phyloP scores from a whole-genome alignment of 2,113 vertebrate genomes.

The Seriola rivoliana region DNA sequence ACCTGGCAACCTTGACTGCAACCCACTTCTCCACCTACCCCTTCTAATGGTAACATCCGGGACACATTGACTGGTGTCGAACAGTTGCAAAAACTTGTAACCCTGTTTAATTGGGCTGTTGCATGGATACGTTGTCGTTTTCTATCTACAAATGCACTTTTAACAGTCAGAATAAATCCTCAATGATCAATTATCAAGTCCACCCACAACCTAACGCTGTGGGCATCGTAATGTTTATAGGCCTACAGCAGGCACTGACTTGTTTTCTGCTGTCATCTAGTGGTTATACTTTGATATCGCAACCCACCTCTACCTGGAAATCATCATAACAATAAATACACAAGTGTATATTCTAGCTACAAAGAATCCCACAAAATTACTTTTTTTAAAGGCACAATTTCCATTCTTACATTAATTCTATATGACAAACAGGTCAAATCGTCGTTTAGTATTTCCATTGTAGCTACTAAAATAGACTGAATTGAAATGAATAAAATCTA shows the following conservation, averaged over 20 bases:
- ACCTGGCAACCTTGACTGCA: conserved; percentile 70
- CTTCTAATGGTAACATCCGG: conserved; percentile 63
- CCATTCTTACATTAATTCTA: background rate
- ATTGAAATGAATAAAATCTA: background rate
- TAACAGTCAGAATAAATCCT: background rate
- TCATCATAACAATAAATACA: background rate
- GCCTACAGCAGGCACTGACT: background rate
- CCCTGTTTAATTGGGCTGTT: background rate
- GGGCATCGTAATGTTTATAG: background rate
- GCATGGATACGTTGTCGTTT: background rate
- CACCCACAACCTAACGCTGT: background rate
- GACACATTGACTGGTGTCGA: conserved; percentile 32
- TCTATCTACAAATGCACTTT: background rate
- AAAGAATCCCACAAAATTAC: background rate
- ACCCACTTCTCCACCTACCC: conserved; percentile 36
- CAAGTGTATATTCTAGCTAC: background rate
- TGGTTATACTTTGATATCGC: conserved; percentile 37
- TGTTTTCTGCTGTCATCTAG: conserved; percentile 68
- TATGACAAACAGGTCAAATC: background rate
- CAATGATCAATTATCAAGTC: too few species aligned
- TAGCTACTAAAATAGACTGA: background rate
- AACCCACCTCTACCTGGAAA: background rate
- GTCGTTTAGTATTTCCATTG: background rate
- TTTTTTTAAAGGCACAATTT: background rate
- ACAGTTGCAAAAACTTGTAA: conserved; percentile 17